These are phyloP conservation scores for Coreoperca whiteheadi DNA, from an alignment of 2,113 vertebrate species.

Conservation along the genomic window DNA sequence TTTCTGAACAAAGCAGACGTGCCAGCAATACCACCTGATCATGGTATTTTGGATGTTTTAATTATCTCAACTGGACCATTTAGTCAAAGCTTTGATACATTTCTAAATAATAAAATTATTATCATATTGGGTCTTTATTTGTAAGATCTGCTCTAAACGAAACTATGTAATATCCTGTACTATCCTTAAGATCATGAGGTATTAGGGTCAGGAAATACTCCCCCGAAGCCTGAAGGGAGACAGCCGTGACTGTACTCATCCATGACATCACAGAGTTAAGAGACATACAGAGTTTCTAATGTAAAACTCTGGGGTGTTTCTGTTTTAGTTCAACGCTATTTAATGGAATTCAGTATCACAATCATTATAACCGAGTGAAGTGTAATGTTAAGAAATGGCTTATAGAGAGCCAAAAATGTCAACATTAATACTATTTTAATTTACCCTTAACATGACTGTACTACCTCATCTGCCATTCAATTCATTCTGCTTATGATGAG, in stretches of 20 bases:
- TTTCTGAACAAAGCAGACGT: not conserved
- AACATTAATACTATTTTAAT: no score
- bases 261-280: conserved; percentile 16
- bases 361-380: no score
- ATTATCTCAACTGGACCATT: conserved; percentile 5
- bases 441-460: no score
- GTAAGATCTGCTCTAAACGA: not conserved
- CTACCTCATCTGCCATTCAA: no score
- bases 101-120: not conserved
- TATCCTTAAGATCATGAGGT: not conserved
- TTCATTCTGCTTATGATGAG: no score
- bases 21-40: not conserved
- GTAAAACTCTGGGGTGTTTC: not conserved
- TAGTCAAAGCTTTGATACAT: not conserved
- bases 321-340: not conserved
- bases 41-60: not conserved
- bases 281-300: not conserved
- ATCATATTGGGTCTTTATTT: not conserved
- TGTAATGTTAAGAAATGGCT: no score
- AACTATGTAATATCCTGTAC: not conserved
- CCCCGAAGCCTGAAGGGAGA: conserved; percentile 17
- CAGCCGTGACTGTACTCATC: conserved; percentile 19
- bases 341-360: no score
- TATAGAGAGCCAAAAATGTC: no score
- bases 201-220: conserved; percentile 42